These are phyloP conservation scores for Procavia capensis DNA, from an alignment of 2,113 vertebrate genomes.

Conservation along the genomic window DNA sequence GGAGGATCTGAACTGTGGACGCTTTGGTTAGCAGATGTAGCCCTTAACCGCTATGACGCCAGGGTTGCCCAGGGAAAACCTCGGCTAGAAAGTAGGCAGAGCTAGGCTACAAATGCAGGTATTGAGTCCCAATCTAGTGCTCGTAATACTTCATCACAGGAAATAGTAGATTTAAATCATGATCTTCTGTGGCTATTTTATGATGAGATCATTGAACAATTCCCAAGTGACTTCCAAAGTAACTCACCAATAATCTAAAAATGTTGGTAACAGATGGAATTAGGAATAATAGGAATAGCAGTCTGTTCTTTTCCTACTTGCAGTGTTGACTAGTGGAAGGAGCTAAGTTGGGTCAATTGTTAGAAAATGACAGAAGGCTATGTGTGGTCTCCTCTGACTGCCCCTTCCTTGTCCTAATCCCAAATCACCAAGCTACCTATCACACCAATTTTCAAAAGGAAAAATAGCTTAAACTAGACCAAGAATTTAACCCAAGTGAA, in stretches of 20 bases:
- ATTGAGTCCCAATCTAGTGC: neutral
- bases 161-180: neutral
- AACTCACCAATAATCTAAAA: slow-evolving; percentile 15
- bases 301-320: neutral
- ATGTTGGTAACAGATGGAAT: neutral
- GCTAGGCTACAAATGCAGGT: neutral
- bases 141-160: neutral
- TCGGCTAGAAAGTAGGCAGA: neutral
- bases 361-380: neutral
- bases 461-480: neutral
- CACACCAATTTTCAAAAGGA: neutral
- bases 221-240: neutral
- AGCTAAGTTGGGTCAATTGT: neutral
- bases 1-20: too few species aligned
- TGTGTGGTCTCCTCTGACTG: neutral
- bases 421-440: neutral
- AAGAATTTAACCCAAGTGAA: slow-evolving; percentile 31
- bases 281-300: neutral
- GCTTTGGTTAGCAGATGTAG: too few species aligned
- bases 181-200: neutral
- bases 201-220: neutral
- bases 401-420: neutral
- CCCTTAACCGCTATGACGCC: too few species aligned
- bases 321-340: neutral
- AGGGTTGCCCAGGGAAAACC: too few species aligned